These are phyloP conservation scores for Trematomus loennbergii DNA, from an alignment of 2,113 vertebrate species.

Conservation along the genomic window DNA sequence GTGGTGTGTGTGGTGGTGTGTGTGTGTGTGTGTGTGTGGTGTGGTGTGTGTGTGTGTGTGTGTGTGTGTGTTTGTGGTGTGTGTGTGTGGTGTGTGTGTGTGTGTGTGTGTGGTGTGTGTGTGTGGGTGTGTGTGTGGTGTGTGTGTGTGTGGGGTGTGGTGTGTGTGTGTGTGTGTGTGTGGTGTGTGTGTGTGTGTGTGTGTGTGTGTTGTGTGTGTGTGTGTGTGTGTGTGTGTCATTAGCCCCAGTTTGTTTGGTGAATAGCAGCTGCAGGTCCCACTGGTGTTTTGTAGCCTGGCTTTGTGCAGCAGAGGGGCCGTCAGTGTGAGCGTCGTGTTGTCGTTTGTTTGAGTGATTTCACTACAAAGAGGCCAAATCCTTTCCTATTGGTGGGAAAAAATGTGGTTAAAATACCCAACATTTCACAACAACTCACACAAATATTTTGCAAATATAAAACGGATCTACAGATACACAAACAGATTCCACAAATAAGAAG, in stretches of 20 bases:
- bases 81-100: conserved; percentile 17
- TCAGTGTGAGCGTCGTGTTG: conserved; percentile 50
- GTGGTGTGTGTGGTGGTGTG: conserved; percentile 26
- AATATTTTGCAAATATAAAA: no score
- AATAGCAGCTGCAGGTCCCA: conserved; percentile 73
- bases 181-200: background rate
- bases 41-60: conserved; percentile 22
- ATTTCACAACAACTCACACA: no score
- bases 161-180: conserved; percentile 12
- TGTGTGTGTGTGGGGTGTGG: conserved; percentile 26
- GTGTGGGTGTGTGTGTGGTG: conserved; percentile 23
- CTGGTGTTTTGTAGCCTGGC: conserved; percentile 68
- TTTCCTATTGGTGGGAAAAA: conserved; percentile 36
- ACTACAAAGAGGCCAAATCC: conserved; percentile 7
- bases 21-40: conserved; percentile 23
- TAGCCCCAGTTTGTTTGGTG: conserved; percentile 80
- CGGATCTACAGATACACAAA: no score
- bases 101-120: conserved; percentile 26
- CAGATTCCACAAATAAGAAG: no score
- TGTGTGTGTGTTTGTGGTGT: conserved; percentile 21
- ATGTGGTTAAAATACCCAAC: background rate
- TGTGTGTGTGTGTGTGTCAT: conserved; percentile 50
- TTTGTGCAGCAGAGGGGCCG: conserved; percentile 64
- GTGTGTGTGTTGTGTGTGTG: background rate
- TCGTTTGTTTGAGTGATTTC: conserved; percentile 48